Base-by-base conservation (phyloP, 1,140 invertebrate genomes). In the Euura lappo region DNA sequence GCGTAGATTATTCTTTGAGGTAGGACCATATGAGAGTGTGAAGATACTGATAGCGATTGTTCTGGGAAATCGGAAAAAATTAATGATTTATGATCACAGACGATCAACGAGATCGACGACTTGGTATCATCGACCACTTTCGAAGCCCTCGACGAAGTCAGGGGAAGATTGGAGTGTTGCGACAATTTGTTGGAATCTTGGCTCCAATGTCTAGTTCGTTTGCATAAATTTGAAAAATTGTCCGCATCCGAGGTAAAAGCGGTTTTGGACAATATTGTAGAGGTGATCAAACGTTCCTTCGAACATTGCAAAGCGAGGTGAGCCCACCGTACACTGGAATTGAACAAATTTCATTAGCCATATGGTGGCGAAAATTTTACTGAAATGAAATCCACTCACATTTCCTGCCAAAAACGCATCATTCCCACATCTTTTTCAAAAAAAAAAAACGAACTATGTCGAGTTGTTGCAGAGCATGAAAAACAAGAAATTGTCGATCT, bases 291-390 rank as follows among this genome's bases (percentile, higher is more conserved):
- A 73, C 43, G 72, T 45, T 68, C 76, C 51, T 76, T 84, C 7
- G 71, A 76, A 64, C 80, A 84, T 72, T 86, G 83, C 67, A 81
- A 82, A 80, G 72, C 28, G n/a, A 85, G 84, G 85, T 87, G 69
- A 70, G 45, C 28, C 28, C 0, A 28, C 28, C 28, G 28, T 28
- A 28, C 28, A 28, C 28, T 28, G 28, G 28, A 28, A 28, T 28
- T 28, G 28, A 28, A 28, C 28, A 28, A 28, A 28, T 28, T 28
- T 28, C 28, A 28, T 28, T 28, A 28, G 28, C 28, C 28, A 28
- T 28, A 28, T 28, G 28, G n/a, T 71, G 65, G 44, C 2, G 60
- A 69, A 44, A 46, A 68, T 7, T 68, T 13, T 60, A 5, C 13
- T 5, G 10, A 5, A 11, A 5, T 6, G 3, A 11, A 51, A 11